A percentile compares a stretch with the other conserved stretches of the same genome.
Conservation (phyloP, 2,888 invertebrate genomes). For the Thelaira solivaga region DNA sequence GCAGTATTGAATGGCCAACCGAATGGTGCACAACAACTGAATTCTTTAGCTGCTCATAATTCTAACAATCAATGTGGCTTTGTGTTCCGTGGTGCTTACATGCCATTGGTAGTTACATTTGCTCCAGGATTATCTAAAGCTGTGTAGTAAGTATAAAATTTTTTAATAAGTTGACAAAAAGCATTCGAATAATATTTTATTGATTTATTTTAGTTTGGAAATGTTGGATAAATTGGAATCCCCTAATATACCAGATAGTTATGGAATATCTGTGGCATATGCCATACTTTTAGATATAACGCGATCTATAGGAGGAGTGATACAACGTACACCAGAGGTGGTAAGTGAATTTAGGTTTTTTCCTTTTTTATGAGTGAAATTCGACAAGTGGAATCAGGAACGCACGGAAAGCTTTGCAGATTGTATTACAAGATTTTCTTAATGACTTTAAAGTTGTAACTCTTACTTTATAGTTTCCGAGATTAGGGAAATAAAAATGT, state of each 20-base stretch:
- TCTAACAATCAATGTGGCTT: slow-evolving; percentile 82
- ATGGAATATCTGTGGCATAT: slow-evolving; percentile 97
- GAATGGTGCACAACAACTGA: slow-evolving; percentile 68
- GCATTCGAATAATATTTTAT: neutral
- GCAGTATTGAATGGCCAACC: slow-evolving; percentile 69
- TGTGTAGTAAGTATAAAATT: slow-evolving; percentile 85
- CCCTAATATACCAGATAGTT: slow-evolving; percentile 95
- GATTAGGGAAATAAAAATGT: no score
- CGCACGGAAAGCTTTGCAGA: no score
- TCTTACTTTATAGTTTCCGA: no score
- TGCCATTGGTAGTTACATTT: slow-evolving; percentile 91
- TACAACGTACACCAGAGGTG: slow-evolving; percentile 79
- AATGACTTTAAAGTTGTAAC: no score
- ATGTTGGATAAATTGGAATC: slow-evolving; percentile 97
- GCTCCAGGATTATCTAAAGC: slow-evolving; percentile 91
- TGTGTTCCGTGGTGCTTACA: slow-evolving; percentile 93
- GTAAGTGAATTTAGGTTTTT: slow-evolving; percentile 37
- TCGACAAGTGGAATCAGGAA: no score
- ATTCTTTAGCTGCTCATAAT: slow-evolving; percentile 75
- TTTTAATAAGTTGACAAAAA: neutral
- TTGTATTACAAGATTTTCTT: no score
- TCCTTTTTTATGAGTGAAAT: no score
- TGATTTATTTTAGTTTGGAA: slow-evolving; percentile 83
- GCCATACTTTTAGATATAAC: slow-evolving; percentile 95
- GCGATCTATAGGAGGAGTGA: slow-evolving; percentile 87